Evolutionary conservation across 2,113 vertebrate genomes (phyloP).

Genomic region (Tiliqua scincoides): DNA sequence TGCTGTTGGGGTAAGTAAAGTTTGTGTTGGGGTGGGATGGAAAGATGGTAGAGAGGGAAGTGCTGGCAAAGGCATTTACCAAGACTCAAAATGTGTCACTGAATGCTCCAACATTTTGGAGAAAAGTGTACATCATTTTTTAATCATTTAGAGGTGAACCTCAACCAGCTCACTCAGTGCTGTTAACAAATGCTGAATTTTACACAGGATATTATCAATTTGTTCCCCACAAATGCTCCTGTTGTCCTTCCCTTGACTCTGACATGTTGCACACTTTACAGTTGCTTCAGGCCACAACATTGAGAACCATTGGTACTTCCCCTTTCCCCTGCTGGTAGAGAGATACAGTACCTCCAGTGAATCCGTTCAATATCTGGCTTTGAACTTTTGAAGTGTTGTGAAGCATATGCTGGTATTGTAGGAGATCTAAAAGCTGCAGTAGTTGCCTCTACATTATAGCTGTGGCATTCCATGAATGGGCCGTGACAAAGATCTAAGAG

Average conservation of each 20-base stretch:
- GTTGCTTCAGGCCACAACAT: neutral
- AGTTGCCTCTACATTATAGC: neutral
- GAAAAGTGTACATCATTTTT: too few relatives aligned
- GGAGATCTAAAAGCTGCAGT: neutral
- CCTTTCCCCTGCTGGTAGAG: neutral
- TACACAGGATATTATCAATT: neutral
- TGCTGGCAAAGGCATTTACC: too few relatives aligned
- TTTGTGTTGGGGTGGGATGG: too few relatives aligned
- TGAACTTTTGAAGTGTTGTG: neutral
- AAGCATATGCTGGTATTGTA: neutral
- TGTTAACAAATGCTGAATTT: neutral
- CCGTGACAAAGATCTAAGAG: neutral
- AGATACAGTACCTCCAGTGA: neutral
- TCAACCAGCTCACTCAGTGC: too few relatives aligned
- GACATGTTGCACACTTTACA: accelerated
- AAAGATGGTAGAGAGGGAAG: too few relatives aligned
- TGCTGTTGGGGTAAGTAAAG: too few relatives aligned
- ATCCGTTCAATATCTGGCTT: neutral
- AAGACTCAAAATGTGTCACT: too few relatives aligned
- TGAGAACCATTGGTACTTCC: neutral
- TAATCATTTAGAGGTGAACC: too few relatives aligned
- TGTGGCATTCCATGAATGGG: neutral
- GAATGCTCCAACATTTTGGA: too few relatives aligned
- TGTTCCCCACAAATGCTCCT: neutral
- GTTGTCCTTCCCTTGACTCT: neutral